These are phyloP conservation scores for Galemys pyrenaicus DNA, from an alignment of 2,113 vertebrate genomes.

Conservation along the genomic window DNA sequence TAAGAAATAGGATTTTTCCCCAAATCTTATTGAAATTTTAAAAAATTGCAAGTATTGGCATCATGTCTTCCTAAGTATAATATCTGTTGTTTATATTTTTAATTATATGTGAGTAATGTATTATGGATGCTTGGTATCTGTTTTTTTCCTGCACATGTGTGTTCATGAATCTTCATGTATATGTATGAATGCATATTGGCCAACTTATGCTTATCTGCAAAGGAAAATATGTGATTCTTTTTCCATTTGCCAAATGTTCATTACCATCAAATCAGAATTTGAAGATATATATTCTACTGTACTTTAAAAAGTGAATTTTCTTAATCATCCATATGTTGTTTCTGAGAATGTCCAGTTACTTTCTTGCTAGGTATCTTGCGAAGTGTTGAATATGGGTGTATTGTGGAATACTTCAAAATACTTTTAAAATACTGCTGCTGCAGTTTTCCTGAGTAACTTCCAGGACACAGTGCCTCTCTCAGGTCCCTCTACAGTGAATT, in stretches of 20 bases:
- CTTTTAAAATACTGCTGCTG: background rate
- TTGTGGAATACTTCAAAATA: background rate
- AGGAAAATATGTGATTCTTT: background rate
- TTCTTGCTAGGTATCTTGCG: background rate
- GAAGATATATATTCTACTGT: background rate
- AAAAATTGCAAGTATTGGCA: slow-evolving; percentile 81
- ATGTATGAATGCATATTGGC: background rate
- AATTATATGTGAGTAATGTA: background rate
- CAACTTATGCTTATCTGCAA: background rate
- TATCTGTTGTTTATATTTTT: background rate
- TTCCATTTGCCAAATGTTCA: background rate
- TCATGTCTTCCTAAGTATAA: background rate
- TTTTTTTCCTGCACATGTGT: background rate
- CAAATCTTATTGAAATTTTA: slow-evolving; percentile 76
- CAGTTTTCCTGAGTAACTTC: background rate
- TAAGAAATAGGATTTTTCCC: slow-evolving; percentile 88
- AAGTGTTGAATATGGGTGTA: background rate
- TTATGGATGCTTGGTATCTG: background rate
- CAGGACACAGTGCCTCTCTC: background rate
- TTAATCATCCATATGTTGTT: background rate
- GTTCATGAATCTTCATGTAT: background rate
- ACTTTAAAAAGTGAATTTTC: background rate
- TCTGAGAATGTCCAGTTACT: background rate
- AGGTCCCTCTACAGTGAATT: background rate
- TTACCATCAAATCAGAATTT: slow-evolving; percentile 9